Base-by-base conservation (phyloP, 1,140 invertebrate genomes). In the Bombus confusus region DNA sequence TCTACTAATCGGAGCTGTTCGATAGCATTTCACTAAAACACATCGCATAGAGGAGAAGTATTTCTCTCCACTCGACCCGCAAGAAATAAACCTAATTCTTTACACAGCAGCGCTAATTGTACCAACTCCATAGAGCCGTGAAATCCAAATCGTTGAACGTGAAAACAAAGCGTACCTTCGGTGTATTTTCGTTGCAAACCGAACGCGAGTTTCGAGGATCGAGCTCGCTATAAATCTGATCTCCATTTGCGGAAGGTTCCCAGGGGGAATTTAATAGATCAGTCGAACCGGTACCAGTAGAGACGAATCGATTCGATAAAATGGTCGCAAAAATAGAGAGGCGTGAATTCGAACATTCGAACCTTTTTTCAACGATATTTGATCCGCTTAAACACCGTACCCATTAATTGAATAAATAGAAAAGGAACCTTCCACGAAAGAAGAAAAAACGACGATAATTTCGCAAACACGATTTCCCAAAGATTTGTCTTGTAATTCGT, bases 201-300 rank as follows among this genome's bases (percentile, higher is more conserved):
- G 57, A 47, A 57, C 71, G 37, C 71, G 74, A 82, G 71, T 82
- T 82, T 75, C 71, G 39, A 28, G 31, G 28, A 73, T 52, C 22
- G 52, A 15, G 34, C 15, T 66, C 39, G 4, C 71, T 64, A 82
- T 82, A 82, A 82, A 82, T 82, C 71, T 82, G 52, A 64, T 62
- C 80, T 43, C 72, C 80, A 75, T 82, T 74, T 82, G 80, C 52
- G 80, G 41, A 47, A 75, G 39, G 71, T 64, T 75, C 71, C 80
- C 34, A 41, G 1, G 80, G 80, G 80, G 80, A 82, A 82, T 82
- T 75, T 75, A 82, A 82, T 75, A 74, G 80, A 82, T 82, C 80
- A 75, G 72, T n/a, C 39, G 47, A 75, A 75, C 69, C 18, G 52
- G n/a, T 43, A 22, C 72, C 41, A n/a, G 12, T 75, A 75, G 71